Evolutionary conservation across 2,888 invertebrate genomes (phyloP), one percentile per base, ranked within the genome.

Genomic region (Meloe dianella): DNA sequence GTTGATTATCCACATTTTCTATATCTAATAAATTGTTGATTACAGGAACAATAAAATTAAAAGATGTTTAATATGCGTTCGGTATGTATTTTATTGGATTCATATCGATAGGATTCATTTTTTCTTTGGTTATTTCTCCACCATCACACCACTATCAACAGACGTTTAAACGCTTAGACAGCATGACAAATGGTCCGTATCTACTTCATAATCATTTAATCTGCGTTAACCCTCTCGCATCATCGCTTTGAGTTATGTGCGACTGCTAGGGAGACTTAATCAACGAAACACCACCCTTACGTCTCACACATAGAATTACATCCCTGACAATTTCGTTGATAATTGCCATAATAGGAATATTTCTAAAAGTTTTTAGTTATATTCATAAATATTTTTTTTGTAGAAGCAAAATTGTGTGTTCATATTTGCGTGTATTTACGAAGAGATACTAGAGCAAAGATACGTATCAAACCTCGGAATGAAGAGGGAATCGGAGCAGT

Each of bases 121-220:
- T 69, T 35, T 58, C 61, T 60, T 57, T 41, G 54, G 35, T 47
- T 47, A 20, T 47, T 20, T 8, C 47, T 47, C 47, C 47, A 47
- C 47, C 20, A 47, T 47, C 47, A 47, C 20, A 47, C 20, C 20
- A 20, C 47, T 20, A 47, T 47, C 9, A 20, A 22, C 47, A 47
- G 47, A 47, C 59, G 57, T 70, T 69, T 60, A 68, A 65, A 65
- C 30, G 67, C 64, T 78, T 77, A 81, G 81, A 81, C 81, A 81
- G 81, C 75, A 82, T 83, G 83, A 83, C 82, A 82, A 83, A 83
- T 83, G 82, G 81, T 80, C 78, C 82, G 80, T 82, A 82, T 83
- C 83, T 79, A 79, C 78, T 81, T 82, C 82, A 83, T 83, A 83
- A 83, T 83, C 83, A 82, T 83, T 83, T 83, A 83, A 83, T 83